phyloP scores from a whole-genome alignment of 2,113 vertebrate species.

The Lepus europaeus region DNA sequence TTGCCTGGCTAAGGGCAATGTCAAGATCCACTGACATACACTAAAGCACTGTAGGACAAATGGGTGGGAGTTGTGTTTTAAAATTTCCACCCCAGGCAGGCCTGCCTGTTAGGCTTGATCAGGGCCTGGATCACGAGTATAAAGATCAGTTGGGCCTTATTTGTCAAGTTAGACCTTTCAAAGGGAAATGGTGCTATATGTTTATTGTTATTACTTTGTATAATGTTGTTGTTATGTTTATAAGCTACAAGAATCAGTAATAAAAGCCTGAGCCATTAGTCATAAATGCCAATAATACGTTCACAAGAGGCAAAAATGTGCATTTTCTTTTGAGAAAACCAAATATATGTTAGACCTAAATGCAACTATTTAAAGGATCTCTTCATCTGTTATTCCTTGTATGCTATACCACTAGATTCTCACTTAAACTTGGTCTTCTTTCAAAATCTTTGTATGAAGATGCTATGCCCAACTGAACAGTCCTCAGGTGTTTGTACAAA shows the following conservation, averaged over 20 bases:
- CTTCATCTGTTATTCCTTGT: slow-evolving; percentile 85
- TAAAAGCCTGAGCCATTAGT: slow-evolving; percentile 80
- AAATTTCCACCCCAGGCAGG: too few relatives aligned
- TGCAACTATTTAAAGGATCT: slow-evolving; percentile 76
- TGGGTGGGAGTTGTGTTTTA: too few relatives aligned
- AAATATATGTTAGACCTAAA: slow-evolving; percentile 86
- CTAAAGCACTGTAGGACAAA: too few relatives aligned
- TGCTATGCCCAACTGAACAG: slow-evolving; percentile 88
- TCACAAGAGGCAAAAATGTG: slow-evolving; percentile 91
- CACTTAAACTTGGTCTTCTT: slow-evolving; percentile 87
- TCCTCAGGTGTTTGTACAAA: slow-evolving; percentile 89
- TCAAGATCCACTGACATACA: too few relatives aligned
- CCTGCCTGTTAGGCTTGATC: too few relatives aligned
- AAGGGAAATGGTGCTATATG: slow-evolving; percentile 77
- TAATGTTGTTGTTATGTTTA: slow-evolving; percentile 74
- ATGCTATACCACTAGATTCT: slow-evolving; percentile 88
- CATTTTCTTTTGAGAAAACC: slow-evolving; percentile 90
- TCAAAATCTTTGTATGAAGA: slow-evolving; percentile 86
- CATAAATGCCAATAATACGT: slow-evolving; percentile 87
- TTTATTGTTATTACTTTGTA: slow-evolving; percentile 38
- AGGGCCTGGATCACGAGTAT: not conserved
- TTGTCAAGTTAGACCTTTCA: slow-evolving; percentile 62
- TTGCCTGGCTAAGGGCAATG: too few relatives aligned
- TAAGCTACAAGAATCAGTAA: slow-evolving; percentile 80
- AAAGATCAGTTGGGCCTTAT: slow-evolving; percentile 17